Evolutionary conservation across 2,888 invertebrate genomes (phyloP), one percentile per base, ranked within the genome.

Genomic region (Lysandra bellargus): DNA sequence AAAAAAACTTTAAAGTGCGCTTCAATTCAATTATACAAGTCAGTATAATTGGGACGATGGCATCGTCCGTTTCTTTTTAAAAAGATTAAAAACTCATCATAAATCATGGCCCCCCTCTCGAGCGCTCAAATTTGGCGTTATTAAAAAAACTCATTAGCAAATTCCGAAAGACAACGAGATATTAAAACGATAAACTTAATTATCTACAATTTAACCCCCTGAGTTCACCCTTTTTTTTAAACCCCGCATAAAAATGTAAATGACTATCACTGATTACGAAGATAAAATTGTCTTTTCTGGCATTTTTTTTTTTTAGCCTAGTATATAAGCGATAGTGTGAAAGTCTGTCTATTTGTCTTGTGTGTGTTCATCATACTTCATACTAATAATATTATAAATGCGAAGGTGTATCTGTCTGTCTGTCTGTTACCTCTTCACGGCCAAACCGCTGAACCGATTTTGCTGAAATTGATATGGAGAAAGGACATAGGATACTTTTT

Each of bases 91-190:
- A 69, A 69, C 69, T 69, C 69, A 2, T 37, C 69, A 69, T 69
- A 69, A 69, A 69, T 69, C 69, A 69, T 69, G 69, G 9, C 9
- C 49, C 49, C 49, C 33, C 69, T 69, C 33, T 5, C 69, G 4
- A 33, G 69, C 33, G 69, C 69, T 69, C 92, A 88, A 94, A 93
- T 92, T 92, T 89, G 92, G 88, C 87, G 90, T 93, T 92, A 93
- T 94, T 93, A 94, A 93, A 94, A 93, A 93, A 93, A 92, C 91
- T 93, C 92, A 93, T 94, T 93, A 92, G 91, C 93, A 92, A 93
- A 93, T 93, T 93, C 91, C 87, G 88, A 91, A 92, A 93, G 92
- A 93, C 93, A 92, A 92, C 90, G 88, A 91, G 91, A 92, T 94
- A 91, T 91, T 91, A 91, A 89, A 90, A 89, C 89, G 91, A 92